phyloP scores from a whole-genome alignment of 2,113 vertebrate genomes.

The Lophochroa leadbeateri region DNA sequence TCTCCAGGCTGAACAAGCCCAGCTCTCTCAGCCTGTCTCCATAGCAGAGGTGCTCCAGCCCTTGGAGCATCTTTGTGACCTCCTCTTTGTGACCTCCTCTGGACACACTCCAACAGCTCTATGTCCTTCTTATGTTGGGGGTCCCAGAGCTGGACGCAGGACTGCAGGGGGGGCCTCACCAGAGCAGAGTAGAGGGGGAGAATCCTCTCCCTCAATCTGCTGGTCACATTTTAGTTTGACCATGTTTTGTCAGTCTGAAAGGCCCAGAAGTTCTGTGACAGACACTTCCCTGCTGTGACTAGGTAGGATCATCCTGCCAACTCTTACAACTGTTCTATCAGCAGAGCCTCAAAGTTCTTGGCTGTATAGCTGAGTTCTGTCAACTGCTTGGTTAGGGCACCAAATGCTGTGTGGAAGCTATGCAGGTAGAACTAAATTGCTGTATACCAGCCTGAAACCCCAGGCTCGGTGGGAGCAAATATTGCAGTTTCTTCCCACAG shows the following conservation, averaged over 20 bases:
- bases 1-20: too few species aligned
- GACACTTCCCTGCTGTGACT: accelerated
- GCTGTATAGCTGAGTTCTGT: background rate
- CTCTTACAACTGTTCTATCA: background rate
- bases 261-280: background rate
- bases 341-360: background rate
- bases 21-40: too few species aligned
- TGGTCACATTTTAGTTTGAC: background rate
- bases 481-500: background rate
- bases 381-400: background rate
- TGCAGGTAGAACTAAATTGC: background rate
- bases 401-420: background rate
- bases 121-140: background rate
- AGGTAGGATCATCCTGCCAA: background rate
- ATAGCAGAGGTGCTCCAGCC: background rate
- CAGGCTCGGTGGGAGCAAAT: background rate
- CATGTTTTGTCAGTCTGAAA: background rate
- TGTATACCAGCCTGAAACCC: background rate
- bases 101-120: background rate
- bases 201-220: background rate
- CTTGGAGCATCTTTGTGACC: background rate
- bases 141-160: background rate
- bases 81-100: background rate
- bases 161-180: background rate
- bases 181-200: background rate